These are phyloP conservation scores for Aplodontia rufa DNA, from an alignment of 2,113 vertebrate species.

Conservation along the genomic window DNA sequence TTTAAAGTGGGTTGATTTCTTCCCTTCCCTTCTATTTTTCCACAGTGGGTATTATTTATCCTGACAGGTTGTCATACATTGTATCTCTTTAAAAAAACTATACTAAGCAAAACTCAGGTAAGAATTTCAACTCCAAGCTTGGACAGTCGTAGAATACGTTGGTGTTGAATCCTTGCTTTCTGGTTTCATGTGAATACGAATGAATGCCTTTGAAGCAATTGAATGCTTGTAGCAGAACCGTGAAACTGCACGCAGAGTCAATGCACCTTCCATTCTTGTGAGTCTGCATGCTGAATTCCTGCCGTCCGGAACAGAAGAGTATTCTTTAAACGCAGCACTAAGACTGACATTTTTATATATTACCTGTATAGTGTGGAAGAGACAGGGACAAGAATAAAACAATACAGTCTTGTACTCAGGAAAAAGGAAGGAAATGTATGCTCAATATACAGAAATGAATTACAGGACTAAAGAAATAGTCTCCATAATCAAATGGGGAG, in stretches of 20 bases:
- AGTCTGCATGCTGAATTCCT: not conserved
- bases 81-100: constrained; percentile 17
- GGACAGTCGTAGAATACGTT: not conserved
- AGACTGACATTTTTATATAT: constrained; percentile 37
- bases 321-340: not conserved
- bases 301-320: constrained; percentile 21
- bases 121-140: constrained; percentile 51
- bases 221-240: constrained; percentile 5
- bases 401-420: not conserved
- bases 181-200: constrained; percentile 19
- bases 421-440: not conserved
- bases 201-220: constrained; percentile 27
- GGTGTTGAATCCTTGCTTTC: not conserved
- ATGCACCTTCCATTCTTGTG: constrained; percentile 31
- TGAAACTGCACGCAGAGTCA: not conserved
- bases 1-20: constrained; percentile 22
- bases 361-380: not conserved
- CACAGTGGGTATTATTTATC: not conserved
- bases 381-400: not conserved
- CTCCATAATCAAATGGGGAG: not conserved
- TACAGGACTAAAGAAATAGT: not conserved
- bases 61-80: constrained; percentile 11
- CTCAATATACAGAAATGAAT: not conserved
- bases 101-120: constrained; percentile 59
- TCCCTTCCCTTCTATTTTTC: not conserved